Conservation (phyloP, 1,140 invertebrate genomes). For the Drosophila ficusphila region DNA sequence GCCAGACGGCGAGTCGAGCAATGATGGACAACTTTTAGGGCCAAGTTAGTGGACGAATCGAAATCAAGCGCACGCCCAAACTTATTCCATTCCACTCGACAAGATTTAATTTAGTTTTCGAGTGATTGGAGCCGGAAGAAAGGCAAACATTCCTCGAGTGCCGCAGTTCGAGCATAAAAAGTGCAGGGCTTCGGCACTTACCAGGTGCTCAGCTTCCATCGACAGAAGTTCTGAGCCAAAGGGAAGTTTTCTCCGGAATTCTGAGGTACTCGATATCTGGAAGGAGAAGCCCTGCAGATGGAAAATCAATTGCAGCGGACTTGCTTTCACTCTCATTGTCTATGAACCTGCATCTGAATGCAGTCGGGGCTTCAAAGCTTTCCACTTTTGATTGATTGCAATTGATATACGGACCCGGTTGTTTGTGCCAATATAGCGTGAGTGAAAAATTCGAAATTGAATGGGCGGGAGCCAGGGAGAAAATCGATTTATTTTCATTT, state of each 20-base stretch:
- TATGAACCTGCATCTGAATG: slow-evolving; percentile 25
- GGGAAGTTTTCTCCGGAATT: slow-evolving; percentile 18
- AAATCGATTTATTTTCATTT: slow-evolving; percentile 22
- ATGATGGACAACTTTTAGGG: not conserved
- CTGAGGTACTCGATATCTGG: not conserved
- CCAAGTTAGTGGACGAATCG: not conserved
- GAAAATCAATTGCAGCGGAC: slow-evolving; percentile 46
- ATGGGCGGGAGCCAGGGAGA: not conserved
- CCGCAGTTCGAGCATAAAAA: slow-evolving; percentile 8
- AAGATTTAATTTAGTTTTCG: slow-evolving; percentile 5
- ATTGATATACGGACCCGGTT: slow-evolving; percentile 17
- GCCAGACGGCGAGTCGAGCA: not conserved
- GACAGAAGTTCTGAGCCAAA: slow-evolving; percentile 25
- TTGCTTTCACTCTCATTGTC: slow-evolving; percentile 28
- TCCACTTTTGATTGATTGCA: slow-evolving; percentile 54
- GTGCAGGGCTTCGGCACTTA: slow-evolving; percentile 14
- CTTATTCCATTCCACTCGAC: slow-evolving; percentile 13
- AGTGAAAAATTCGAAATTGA: slow-evolving; percentile 18
- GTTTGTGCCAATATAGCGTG: slow-evolving; percentile 9
- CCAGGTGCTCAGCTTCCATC: slow-evolving; percentile 54
- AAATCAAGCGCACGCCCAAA: slow-evolving; percentile 19
- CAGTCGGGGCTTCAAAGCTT: slow-evolving; percentile 28
- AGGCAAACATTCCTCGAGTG: not conserved
- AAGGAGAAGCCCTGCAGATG: slow-evolving; percentile 10
- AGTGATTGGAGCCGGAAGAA: not conserved